Conservation (phyloP, 1,140 invertebrate genomes). For the Papilio dardanus region DNA sequence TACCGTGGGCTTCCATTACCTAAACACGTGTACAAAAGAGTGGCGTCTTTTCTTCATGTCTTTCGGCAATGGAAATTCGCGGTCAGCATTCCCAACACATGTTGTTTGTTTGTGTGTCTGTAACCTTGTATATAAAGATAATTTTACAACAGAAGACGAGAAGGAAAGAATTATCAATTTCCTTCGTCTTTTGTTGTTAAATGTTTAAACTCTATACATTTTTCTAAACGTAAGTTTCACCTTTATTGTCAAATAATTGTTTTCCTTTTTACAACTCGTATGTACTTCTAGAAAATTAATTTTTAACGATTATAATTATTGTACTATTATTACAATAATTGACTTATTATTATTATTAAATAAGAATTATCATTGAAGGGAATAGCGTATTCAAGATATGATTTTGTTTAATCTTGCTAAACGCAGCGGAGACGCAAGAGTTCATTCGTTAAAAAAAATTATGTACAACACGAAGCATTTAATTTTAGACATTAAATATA, state of each 20-base stretch:
- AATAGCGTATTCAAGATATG: constrained; percentile 54
- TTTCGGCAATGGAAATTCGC: neutral
- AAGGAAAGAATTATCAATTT: constrained; percentile 37
- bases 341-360: constrained; percentile 69
- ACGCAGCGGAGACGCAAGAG: constrained; percentile 56
- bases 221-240: constrained; percentile 73
- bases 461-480: constrained; percentile 82
- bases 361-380: constrained; percentile 71
- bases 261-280: constrained; percentile 73
- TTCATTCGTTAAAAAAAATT: constrained; percentile 61
- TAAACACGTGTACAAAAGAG: neutral
- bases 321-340: constrained; percentile 77
- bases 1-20: neutral
- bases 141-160: constrained; percentile 48
- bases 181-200: constrained; percentile 45
- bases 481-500: constrained; percentile 81
- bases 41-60: neutral
- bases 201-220: constrained; percentile 52
- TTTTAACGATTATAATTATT: constrained; percentile 72
- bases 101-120: constrained; percentile 75
- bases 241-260: constrained; percentile 68
- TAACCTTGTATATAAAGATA: constrained; percentile 55
- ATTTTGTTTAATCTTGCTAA: constrained; percentile 53
- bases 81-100: constrained; percentile 69
- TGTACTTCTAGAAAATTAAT: constrained; percentile 78